phyloP scores from a whole-genome alignment of 2,888 invertebrate genomes.

The Blomia tropicalis region DNA sequence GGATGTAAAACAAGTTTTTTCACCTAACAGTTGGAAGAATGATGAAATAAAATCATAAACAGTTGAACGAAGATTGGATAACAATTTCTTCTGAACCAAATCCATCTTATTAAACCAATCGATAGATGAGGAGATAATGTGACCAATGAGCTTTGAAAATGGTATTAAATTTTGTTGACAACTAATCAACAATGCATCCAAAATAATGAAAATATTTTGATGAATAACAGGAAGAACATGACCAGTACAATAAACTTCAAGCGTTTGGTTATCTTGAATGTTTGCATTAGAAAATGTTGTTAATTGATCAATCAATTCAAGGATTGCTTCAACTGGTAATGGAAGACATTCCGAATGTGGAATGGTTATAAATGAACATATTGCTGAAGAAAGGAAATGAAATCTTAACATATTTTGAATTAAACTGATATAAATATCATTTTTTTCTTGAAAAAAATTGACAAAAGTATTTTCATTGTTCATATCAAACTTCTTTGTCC shows the following conservation, averaged over 20 bases:
- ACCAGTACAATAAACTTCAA: not conserved
- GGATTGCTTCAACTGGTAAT: slow-evolving; percentile 8
- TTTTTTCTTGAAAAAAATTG: not conserved
- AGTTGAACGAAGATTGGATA: not conserved
- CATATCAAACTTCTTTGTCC: not conserved
- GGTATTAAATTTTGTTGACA: not conserved
- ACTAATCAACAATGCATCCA: not conserved
- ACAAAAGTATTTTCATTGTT: not conserved
- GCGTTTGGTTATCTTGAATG: not conserved
- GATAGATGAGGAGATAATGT: not conserved
- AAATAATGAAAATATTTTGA: slow-evolving; percentile 6
- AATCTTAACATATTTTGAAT: not conserved
- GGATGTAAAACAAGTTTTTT: too few relatives aligned
- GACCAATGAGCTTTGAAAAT: not conserved
- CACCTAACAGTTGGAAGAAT: not conserved
- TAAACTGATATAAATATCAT: not conserved
- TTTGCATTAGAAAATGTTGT: not conserved
- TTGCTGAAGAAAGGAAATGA: not conserved
- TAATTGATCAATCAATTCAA: not conserved
- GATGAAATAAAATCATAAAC: not conserved
- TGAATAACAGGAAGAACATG: not conserved
- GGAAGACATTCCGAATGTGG: not conserved
- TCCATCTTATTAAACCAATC: not conserved
- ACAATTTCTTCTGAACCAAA: not conserved
- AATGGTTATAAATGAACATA: not conserved